phyloP scores from a whole-genome alignment of 2,113 vertebrate genomes.

The Melanocharis versteri region DNA sequence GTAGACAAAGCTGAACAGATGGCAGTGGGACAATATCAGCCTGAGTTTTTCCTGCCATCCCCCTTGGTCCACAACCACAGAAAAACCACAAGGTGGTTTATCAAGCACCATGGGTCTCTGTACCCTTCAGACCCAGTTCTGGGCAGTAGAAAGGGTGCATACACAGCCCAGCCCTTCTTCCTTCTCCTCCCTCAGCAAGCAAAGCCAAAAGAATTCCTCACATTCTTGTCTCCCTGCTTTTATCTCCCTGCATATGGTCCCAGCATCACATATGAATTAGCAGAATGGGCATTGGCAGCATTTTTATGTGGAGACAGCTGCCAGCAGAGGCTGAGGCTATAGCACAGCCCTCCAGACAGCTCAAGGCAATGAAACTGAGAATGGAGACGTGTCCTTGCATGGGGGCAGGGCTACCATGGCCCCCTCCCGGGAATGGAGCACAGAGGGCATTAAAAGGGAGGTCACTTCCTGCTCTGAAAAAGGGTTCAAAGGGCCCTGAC shows the following conservation, averaged over 20 bases:
- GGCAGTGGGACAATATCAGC: neutral
- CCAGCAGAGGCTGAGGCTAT: neutral
- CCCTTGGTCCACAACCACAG: neutral
- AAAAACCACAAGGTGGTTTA: neutral
- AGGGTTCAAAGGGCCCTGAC: neutral
- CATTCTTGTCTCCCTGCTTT: slow-evolving; percentile 3
- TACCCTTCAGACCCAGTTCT: neutral
- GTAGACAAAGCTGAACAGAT: neutral
- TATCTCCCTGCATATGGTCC: neutral
- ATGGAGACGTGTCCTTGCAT: neutral
- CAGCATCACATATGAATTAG: neutral
- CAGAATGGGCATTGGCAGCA: neutral
- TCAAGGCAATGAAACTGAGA: neutral
- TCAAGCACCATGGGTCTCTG: neutral
- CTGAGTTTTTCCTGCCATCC: neutral
- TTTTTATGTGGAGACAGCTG: neutral
- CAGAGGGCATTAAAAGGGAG: neutral
- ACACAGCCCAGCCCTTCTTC: neutral
- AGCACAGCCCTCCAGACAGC: neutral
- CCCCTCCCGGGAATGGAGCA: neutral
- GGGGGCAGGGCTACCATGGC: neutral
- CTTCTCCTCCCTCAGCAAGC: neutral
- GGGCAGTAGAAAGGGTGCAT: neutral
- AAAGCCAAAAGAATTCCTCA: slow-evolving; percentile 15
- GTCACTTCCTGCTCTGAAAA: neutral